These are phyloP conservation scores for Ctenosaura bakeri DNA, from an alignment of 2,797 vertebrate species.

Conservation along the genomic window DNA sequence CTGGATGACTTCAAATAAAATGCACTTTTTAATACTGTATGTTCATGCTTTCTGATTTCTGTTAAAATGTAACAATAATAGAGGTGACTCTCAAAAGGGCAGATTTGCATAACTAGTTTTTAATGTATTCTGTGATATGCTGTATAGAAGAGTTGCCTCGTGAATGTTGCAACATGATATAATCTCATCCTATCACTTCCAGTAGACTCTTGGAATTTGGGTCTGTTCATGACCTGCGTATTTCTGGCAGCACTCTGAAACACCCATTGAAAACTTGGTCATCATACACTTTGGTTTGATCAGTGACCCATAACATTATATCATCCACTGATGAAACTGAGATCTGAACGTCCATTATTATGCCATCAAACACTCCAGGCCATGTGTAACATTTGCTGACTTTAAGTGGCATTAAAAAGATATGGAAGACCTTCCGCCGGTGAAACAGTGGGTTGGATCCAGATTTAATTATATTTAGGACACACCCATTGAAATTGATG, in stretches of 20 bases:
- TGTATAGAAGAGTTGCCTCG: not conserved
- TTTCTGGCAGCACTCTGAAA: not conserved
- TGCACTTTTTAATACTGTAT: constrained; percentile 64
- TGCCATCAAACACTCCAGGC: not conserved
- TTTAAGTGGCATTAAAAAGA: not conserved
- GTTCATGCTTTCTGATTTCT: constrained; percentile 8
- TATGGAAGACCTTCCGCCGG: not conserved
- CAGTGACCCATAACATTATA: not conserved
- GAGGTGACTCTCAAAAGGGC: no score
- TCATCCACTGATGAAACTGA: not conserved
- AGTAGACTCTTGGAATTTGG: not conserved
- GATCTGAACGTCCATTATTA: not conserved
- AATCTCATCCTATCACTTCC: not conserved
- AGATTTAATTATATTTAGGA: not conserved
- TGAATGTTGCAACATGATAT: not conserved
- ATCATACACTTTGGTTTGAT: not conserved
- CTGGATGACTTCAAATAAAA: constrained; percentile 63
- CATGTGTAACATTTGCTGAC: not conserved
- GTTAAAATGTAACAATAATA: not conserved
- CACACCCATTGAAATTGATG: not conserved
- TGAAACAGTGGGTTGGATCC: not conserved
- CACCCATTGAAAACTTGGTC: not conserved
- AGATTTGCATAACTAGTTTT: not conserved
- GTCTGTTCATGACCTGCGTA: not conserved
- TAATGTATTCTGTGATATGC: not conserved